Percentiles rank a stretch among this genome's conserved stretches.
phyloP scores from a whole-genome alignment of 2,888 invertebrate species.

The Erebia ligea region DNA sequence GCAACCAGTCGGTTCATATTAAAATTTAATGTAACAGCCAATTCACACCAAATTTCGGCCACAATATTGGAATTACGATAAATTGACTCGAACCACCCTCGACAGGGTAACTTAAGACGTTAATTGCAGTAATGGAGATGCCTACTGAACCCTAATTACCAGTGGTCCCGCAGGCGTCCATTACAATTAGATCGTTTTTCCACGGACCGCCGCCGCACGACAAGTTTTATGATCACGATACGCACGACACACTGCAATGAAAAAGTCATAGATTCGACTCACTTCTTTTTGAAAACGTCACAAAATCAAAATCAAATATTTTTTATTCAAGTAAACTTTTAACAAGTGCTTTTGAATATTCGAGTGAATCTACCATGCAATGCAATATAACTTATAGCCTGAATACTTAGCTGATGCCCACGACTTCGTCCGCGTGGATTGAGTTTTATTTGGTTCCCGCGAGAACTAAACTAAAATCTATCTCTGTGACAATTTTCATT shows the following conservation, averaged over 20 bases:
- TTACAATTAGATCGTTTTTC: conserved; percentile 34
- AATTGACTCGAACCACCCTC: conserved; percentile 15
- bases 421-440: no score
- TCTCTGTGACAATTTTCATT: no score
- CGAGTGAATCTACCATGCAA: no score
- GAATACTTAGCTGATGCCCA: no score
- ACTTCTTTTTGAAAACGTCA: no score
- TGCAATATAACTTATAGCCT: no score
- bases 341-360: no score
- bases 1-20: not conserved
- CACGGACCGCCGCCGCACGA: not conserved
- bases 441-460: no score
- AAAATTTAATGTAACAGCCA: not conserved
- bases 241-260: not conserved
- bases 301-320: no score
- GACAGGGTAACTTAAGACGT: conserved; percentile 30
- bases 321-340: no score
- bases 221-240: not conserved
- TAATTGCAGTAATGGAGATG: conserved; percentile 30
- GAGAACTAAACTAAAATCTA: no score
- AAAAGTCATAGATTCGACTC: no score
- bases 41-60: not conserved
- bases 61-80: conserved; percentile 3
- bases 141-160: conserved; percentile 37
- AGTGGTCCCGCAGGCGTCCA: conserved; percentile 34